A percentile compares a stretch with the other conserved stretches of the same genome.
phyloP scores from a whole-genome alignment of 2,113 vertebrate genomes.

The Chaetodon trifascialis region DNA sequence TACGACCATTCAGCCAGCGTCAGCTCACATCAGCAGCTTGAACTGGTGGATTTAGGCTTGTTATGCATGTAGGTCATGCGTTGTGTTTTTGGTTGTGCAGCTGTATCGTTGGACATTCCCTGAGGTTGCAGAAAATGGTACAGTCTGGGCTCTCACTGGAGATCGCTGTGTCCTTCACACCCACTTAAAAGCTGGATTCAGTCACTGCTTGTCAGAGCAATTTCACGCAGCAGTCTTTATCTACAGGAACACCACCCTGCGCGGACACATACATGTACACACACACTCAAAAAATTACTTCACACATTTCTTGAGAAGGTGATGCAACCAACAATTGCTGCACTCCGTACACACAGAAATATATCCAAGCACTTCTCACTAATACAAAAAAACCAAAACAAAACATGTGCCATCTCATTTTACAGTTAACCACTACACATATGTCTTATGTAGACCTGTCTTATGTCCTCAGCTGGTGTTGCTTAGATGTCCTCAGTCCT shows the following conservation, averaged over 20 bases:
- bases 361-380: neutral
- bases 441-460: conserved; percentile 34
- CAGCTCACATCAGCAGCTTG: conserved; percentile 52
- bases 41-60: conserved; percentile 25
- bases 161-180: conserved; percentile 66
- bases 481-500: conserved; percentile 41
- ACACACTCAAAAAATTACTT: neutral
- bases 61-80: conserved; percentile 69
- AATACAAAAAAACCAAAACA: neutral
- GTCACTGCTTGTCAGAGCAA: conserved; percentile 48
- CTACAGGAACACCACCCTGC: conserved; percentile 41
- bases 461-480: conserved; percentile 32
- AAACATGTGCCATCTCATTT: neutral
- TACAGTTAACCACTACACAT: conserved; percentile 31
- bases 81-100: conserved; percentile 26
- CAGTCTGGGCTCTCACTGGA: conserved; percentile 43
- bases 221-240: conserved; percentile 57
- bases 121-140: conserved; percentile 61
- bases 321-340: conserved; percentile 5
- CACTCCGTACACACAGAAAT: neutral
- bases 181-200: conserved; percentile 62
- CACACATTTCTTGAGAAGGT: conserved; percentile 16
- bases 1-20: conserved; percentile 34
- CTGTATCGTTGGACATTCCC: conserved; percentile 56
- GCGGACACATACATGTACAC: neutral